Base-by-base conservation (phyloP, 2,888 invertebrate species). In the Phyto melanocephala region DNA sequence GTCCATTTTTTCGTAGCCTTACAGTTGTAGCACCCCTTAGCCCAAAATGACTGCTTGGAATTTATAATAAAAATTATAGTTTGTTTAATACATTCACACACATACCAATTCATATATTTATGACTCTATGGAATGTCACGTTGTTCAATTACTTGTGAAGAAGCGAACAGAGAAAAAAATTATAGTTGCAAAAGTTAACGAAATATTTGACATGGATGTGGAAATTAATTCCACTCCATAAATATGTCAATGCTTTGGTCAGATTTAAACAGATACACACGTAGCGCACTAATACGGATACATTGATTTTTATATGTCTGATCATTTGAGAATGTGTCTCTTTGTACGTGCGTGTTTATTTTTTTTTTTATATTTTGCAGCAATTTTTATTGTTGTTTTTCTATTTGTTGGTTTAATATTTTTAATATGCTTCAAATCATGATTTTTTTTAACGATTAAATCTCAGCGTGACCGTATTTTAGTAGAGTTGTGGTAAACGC, bases 201-300 rank as follows among this genome's bases (percentile, higher is more conserved):
- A 74, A 70, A 52, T 86, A 58, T 80, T 70, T 70, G 76, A 45
- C 50, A 70, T 76, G 71, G 71, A 58, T 76, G 70, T 71, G 67
- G 68, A 86, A 86, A 87, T 88, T 86, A 87, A 87, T 86, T 86
- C 87, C 86, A 87, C 88, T 86, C 86, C 87, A 88, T 87, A 86
- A 87, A 88, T 85, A 85, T 70, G 78, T 81, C 81, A 83, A 72
- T 71, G 71, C 50, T 68, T 68, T 67, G 71, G 71, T 81, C 79
- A 79, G 72, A 72, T 79, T 58, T 72, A 17, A 62, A 56, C 70
- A 45, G 52, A 77, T 68, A 77, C 70, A 24, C 35, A n/a, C n/a
- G 20, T 15, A 52, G 20, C 37, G 42, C 17, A 45, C 22, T 63
- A 63, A 45, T 15, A 63, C 15, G 6, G 20, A 50, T 28, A 63